A percentile compares a stretch with the other conserved stretches of the same genome.
Evolutionary conservation across 1,140 invertebrate genomes (phyloP).

Genomic region (Coelopa frigida): DNA sequence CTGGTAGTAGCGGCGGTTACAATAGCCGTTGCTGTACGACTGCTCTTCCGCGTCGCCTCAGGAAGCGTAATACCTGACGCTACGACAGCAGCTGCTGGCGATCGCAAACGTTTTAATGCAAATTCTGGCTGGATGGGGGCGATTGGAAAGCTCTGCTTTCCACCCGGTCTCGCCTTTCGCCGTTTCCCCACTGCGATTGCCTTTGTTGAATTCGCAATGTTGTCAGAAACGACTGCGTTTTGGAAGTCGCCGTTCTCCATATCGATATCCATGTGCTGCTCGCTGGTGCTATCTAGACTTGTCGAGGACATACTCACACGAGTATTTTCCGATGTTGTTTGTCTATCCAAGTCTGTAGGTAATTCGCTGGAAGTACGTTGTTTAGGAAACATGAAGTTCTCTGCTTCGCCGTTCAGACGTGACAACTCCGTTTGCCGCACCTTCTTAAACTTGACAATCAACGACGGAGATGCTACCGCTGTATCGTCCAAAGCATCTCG

Average conservation of each 20-base stretch:
- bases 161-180: neutral
- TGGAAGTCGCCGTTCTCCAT: neutral
- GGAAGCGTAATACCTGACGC: constrained; percentile 13
- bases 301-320: constrained; percentile 30
- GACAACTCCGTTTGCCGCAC: constrained; percentile 64
- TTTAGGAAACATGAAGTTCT: constrained; percentile 74
- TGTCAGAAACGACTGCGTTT: constrained; percentile 1
- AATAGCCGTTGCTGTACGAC: constrained; percentile 36
- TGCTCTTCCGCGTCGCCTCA: constrained; percentile 33
- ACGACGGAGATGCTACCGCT: constrained; percentile 42
- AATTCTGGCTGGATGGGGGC: constrained; percentile 45
- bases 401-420: constrained; percentile 69
- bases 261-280: constrained; percentile 11
- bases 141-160: constrained; percentile 37
- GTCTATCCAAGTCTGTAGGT: constrained; percentile 46
- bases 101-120: neutral
- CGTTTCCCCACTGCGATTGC: neutral
- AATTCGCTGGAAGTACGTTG: constrained; percentile 48
- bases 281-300: constrained; percentile 32
- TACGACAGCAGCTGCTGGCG: neutral
- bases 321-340: constrained; percentile 35
- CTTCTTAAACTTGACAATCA: constrained; percentile 67
- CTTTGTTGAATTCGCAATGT: neutral
- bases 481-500: constrained; percentile 16
- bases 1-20: constrained; percentile 37